phyloP scores from a whole-genome alignment of 2,888 invertebrate species.

The Philereme transversata region DNA sequence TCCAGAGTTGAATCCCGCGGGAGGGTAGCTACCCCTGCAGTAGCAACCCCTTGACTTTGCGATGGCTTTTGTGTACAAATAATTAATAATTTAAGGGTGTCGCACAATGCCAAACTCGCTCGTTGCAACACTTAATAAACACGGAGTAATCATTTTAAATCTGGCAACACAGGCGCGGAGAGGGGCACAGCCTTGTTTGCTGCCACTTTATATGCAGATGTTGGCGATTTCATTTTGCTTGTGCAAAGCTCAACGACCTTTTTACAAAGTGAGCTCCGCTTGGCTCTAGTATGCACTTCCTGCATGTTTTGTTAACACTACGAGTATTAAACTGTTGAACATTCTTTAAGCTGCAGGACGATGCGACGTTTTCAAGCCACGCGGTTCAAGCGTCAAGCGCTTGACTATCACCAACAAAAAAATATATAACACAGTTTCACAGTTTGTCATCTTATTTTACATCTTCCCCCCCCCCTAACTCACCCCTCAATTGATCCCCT shows the following conservation, averaged over 20 bases:
- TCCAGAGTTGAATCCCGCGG: slow-evolving; percentile 7
- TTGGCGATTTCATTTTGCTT: slow-evolving; percentile 18
- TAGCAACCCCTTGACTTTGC: slow-evolving; percentile 8
- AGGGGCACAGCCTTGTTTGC: slow-evolving; percentile 29
- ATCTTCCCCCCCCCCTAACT: too few relatives aligned
- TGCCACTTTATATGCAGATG: slow-evolving; percentile 34
- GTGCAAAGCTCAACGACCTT: slow-evolving; percentile 30
- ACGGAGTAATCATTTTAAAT: slow-evolving; percentile 46
- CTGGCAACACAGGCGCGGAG: slow-evolving; percentile 23
- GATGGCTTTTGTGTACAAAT: slow-evolving; percentile 33
- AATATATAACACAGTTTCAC: too few relatives aligned
- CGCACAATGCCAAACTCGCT: slow-evolving; percentile 26
- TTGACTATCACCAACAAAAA: too few relatives aligned
- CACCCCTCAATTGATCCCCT: too few relatives aligned
- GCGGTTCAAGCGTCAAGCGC: too few relatives aligned
- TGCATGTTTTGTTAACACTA: too few relatives aligned
- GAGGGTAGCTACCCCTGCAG: slow-evolving; percentile 5
- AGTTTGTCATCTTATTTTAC: too few relatives aligned
- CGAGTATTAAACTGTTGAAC: too few relatives aligned
- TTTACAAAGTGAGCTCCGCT: slow-evolving; percentile 10
- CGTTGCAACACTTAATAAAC: slow-evolving; percentile 40
- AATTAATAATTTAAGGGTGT: slow-evolving; percentile 46
- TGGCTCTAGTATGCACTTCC: background rate
- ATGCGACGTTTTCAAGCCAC: too few relatives aligned
- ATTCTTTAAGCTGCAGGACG: too few relatives aligned